Conservation (phyloP, 2,113 vertebrate species). For the Bos indicus region DNA sequence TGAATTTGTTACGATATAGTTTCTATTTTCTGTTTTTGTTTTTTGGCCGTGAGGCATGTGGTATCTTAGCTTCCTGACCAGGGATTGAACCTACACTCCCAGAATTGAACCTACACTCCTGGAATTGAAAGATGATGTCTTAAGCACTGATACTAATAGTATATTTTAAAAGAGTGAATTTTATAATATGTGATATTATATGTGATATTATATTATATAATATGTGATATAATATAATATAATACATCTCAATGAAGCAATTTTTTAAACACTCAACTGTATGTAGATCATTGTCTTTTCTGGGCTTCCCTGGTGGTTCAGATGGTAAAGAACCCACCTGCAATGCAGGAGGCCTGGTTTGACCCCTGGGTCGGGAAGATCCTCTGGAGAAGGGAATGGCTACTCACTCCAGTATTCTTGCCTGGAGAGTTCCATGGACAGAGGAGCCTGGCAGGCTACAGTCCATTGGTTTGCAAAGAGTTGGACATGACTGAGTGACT, state of each 20-base stretch:
- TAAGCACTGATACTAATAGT: background rate
- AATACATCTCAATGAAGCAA: background rate
- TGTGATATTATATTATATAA: too few species aligned
- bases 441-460: background rate
- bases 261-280: background rate
- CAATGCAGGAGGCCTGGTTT: background rate
- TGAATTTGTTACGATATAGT: background rate
- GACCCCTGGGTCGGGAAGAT: background rate
- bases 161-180: background rate
- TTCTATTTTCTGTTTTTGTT: background rate
- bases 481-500: background rate
- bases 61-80: background rate
- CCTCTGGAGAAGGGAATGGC: background rate
- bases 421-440: background rate
- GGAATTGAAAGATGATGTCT: fast-evolving
- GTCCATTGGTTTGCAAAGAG: background rate
- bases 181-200: background rate
- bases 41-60: background rate
- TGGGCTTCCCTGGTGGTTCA: background rate
- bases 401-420: background rate
- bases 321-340: background rate
- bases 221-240: too few species aligned
- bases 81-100: background rate
- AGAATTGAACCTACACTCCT: background rate
- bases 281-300: background rate